Conservation (phyloP, 2,797 vertebrate species). For the Ataeniobius toweri region DNA sequence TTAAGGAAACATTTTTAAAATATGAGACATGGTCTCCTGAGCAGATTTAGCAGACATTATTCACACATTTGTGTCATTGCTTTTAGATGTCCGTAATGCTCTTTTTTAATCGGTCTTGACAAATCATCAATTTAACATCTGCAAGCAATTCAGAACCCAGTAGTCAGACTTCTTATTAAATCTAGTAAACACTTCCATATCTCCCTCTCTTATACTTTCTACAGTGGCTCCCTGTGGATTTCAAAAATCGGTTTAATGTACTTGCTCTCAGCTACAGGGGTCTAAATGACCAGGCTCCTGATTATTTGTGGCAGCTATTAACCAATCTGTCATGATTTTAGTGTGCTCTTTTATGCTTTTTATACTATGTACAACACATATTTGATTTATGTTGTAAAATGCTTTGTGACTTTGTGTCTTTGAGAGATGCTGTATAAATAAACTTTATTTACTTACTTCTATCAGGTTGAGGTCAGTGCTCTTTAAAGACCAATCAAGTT, state of each 20-base stretch:
- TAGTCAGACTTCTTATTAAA: neutral
- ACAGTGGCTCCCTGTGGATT: neutral
- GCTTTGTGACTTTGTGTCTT: neutral
- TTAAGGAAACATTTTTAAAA: neutral
- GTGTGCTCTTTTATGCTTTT: neutral
- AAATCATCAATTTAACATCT: neutral
- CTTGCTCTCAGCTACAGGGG: neutral
- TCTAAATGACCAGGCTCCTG: neutral
- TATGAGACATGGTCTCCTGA: neutral
- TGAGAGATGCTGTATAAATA: no score
- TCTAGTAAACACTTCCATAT: neutral
- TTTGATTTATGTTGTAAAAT: neutral
- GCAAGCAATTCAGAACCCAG: neutral
- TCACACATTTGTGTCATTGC: neutral
- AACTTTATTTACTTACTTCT: no score
- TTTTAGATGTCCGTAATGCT: neutral
- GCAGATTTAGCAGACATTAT: neutral
- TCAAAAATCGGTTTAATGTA: neutral
- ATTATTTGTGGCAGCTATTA: neutral
- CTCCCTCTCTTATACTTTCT: neutral
- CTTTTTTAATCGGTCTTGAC: neutral
- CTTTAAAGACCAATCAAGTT: neutral
- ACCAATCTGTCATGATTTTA: neutral
- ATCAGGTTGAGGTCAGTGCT: neutral
- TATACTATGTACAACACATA: neutral